Conservation (phyloP, 2,888 invertebrate species). For the Aphidoletes aphidimyza region DNA sequence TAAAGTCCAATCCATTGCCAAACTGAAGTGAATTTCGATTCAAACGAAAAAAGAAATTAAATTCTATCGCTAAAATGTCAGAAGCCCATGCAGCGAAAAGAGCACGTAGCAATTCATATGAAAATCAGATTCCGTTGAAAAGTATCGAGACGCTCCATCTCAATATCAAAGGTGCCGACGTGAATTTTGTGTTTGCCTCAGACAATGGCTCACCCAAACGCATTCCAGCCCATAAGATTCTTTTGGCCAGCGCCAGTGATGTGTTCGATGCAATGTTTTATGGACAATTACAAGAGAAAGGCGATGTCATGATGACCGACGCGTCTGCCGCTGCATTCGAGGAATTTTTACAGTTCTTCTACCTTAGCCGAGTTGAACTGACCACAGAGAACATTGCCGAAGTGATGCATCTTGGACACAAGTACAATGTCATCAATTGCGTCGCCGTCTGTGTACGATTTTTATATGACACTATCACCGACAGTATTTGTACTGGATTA, state of each 20-base stretch:
- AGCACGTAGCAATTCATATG: too few relatives aligned
- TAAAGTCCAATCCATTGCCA: too few relatives aligned
- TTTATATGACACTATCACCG: background rate
- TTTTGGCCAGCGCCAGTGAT: background rate
- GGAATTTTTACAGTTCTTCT: slow-evolving; percentile 49
- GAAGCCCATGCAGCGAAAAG: too few relatives aligned
- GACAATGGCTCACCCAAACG: background rate
- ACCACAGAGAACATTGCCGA: background rate
- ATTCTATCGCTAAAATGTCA: too few relatives aligned
- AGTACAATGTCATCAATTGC: background rate
- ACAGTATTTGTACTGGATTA: background rate
- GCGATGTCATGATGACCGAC: background rate
- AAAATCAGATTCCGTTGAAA: too few relatives aligned
- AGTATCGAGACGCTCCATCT: too few relatives aligned
- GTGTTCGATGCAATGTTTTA: slow-evolving; percentile 27
- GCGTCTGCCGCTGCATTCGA: background rate
- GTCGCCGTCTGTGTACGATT: too few relatives aligned
- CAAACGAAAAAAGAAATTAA: too few relatives aligned
- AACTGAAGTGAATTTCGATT: too few relatives aligned
- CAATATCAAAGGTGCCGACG: background rate
- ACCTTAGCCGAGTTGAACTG: background rate
- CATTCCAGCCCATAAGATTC: slow-evolving; percentile 13
- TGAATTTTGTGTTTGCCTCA: background rate
- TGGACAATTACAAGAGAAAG: background rate
- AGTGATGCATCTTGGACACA: background rate